These are phyloP conservation scores for Ctenicera cuprea DNA, from an alignment of 2,888 invertebrate genomes.

Conservation along the genomic window DNA sequence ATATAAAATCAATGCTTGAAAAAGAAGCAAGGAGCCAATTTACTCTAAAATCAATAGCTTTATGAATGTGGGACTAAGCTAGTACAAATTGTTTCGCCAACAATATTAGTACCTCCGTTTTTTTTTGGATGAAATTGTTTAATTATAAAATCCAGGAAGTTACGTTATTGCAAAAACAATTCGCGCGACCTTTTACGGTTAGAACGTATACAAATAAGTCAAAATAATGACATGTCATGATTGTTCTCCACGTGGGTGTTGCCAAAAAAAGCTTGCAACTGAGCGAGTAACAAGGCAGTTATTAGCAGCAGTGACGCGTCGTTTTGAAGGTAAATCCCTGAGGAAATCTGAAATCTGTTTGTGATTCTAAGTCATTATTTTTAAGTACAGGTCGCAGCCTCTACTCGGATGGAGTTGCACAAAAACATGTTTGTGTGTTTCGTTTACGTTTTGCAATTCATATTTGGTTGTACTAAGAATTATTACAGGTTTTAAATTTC, in stretches of 20 bases:
- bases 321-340: conserved; percentile 9
- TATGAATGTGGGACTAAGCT: too few relatives aligned
- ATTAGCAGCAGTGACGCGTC: conserved; percentile 5
- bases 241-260: conserved; percentile 18
- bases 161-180: neutral
- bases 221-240: conserved; percentile 19
- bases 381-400: neutral
- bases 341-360: conserved; percentile 16
- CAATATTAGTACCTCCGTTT: too few relatives aligned
- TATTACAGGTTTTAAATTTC: too few relatives aligned
- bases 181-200: conserved; percentile 9
- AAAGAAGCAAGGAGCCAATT: too few relatives aligned
- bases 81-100: too few relatives aligned
- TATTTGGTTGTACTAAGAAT: neutral
- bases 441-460: neutral
- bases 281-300: conserved; percentile 9
- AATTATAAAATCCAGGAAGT: conserved; percentile 10
- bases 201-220: neutral
- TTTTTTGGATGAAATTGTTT: too few relatives aligned
- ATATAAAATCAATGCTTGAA: too few relatives aligned
- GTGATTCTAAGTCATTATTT: conserved; percentile 12
- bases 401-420: neutral
- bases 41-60: too few relatives aligned
- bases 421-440: conserved; percentile 4
- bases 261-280: conserved; percentile 14